Base-by-base conservation (phyloP, 2,888 invertebrate species). In the Atethmia centrago region DNA sequence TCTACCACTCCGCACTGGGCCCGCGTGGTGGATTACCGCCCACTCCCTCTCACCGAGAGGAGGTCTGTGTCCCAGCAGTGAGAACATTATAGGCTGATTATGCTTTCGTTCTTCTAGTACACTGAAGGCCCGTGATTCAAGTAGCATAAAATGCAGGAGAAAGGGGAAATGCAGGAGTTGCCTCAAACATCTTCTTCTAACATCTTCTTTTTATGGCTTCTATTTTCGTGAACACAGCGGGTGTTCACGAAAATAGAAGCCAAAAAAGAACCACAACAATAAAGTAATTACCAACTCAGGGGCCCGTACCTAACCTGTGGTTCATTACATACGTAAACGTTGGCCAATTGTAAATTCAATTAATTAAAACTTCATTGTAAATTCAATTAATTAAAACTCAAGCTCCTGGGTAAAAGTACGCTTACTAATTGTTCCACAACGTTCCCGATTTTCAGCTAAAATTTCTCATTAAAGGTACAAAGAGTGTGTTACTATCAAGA, bases 401-500 rank as follows among this genome's bases (percentile, higher is more conserved):
- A 73, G 49, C 63, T 66, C 25, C 12, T 51, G 25, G 16, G 47
- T 42, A 69, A 66, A 59, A 67, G 51, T 19, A 49, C 49, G 45
- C 36, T 66, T 31, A 36, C 49, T 68, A 71, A 82, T 82, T 75
- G 62, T 75, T 79, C 59, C 21, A 71, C 53, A 75, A 59, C 49
- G 53, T 71, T 49, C 5, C 61, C 36, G 47, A 69, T 81, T 80
- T 78, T 58, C 70, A 55, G 73, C 61, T 76, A 66, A 79, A 79
- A 68, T 76, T 69, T 67, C 74, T 79, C 76, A 82, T 74, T 79
- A 76, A 62, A 51, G 31, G 55, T n/a, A 82, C 76, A 82, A 83
- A 83, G 79, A 76, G 64, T 72, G 62, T 74, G 63, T 74, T 79
- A 68, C 16, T 45, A 72, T 71, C 55, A 71, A 74, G 77, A 77